Conservation (phyloP, 2,113 vertebrate genomes). For the Oncorhynchus masou region DNA sequence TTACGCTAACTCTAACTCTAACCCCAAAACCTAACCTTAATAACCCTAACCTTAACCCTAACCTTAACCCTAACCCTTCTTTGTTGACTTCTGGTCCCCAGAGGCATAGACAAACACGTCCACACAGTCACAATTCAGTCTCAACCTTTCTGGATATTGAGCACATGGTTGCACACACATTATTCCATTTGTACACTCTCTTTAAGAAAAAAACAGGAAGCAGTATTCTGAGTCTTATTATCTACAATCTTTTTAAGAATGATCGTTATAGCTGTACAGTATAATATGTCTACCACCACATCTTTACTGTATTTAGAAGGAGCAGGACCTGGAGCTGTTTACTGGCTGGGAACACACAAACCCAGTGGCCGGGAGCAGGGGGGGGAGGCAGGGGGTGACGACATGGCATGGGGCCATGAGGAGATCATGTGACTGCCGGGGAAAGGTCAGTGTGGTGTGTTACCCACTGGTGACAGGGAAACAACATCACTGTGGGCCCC, state of each 20-base stretch:
- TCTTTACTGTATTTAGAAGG: neutral
- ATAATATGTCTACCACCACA: too few relatives aligned
- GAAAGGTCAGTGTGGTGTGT: neutral
- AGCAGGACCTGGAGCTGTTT: neutral
- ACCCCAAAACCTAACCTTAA: too few relatives aligned
- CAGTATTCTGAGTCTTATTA: too few relatives aligned
- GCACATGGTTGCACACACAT: neutral
- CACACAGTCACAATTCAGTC: too few relatives aligned
- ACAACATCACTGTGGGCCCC: too few relatives aligned
- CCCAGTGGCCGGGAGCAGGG: constrained; percentile 7
- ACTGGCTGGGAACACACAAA: constrained; percentile 6
- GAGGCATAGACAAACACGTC: too few relatives aligned
- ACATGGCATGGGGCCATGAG: constrained; percentile 14
- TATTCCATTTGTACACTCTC: neutral
- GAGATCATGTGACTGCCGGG: constrained; percentile 49
- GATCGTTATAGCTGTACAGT: neutral
- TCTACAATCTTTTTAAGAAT: too few relatives aligned
- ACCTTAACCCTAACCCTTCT: too few relatives aligned
- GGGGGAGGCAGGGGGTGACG: constrained; percentile 3
- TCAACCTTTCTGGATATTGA: neutral
- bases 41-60: too few relatives aligned
- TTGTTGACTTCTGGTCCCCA: too few relatives aligned
- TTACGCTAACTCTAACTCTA: too few relatives aligned
- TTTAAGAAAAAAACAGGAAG: neutral
- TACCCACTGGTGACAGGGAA: too few relatives aligned